These are phyloP conservation scores for Himalopsyche japonica DNA, from an alignment of 2,888 invertebrate genomes.

Conservation along the genomic window DNA sequence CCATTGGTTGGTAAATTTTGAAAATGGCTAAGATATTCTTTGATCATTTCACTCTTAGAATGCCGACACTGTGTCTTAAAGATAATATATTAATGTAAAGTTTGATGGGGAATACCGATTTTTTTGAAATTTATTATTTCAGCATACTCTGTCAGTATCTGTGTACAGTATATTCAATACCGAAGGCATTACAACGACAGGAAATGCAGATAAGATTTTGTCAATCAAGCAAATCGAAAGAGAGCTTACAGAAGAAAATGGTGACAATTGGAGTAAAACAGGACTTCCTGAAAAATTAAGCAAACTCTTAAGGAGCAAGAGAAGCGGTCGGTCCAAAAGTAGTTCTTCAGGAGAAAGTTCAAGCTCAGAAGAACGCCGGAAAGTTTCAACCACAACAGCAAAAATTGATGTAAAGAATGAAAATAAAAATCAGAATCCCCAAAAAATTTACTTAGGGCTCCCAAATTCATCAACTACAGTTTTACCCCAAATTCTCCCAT, in stretches of 20 bases:
- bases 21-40: too few species aligned
- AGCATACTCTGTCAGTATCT: not conserved
- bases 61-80: too few species aligned
- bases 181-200: not conserved
- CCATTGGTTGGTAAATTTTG: too few species aligned
- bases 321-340: not conserved
- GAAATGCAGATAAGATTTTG: not conserved
- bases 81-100: too few species aligned
- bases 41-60: too few species aligned
- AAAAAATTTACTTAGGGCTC: not conserved
- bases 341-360: not conserved
- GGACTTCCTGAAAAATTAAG: not conserved
- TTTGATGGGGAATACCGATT: too few species aligned
- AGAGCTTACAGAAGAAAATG: not conserved
- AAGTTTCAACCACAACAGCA: not conserved
- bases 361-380: not conserved
- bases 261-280: not conserved
- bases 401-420: not conserved
- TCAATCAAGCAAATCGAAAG: not conserved
- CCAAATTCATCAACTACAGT: too few species aligned
- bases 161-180: not conserved
- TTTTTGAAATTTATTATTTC: not conserved
- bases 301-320: not conserved
- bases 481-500: too few species aligned
- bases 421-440: not conserved